Base-by-base conservation (phyloP, 2,797 vertebrate genomes). In the Serranus cabrilla region DNA sequence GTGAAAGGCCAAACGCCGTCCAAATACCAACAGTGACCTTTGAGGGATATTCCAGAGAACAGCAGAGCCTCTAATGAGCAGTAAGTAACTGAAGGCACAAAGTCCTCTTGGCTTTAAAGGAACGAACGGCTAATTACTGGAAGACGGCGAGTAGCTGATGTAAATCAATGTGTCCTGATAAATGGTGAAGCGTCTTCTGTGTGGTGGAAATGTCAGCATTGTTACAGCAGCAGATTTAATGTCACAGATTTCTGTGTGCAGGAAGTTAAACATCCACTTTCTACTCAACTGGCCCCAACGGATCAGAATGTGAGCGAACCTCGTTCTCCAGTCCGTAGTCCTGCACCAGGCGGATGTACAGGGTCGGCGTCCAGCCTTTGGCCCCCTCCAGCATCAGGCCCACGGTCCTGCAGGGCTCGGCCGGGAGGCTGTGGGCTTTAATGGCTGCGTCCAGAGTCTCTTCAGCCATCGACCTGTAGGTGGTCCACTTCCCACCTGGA, bases 401-500 rank as follows among this genome's bases (percentile, higher is more conserved):
- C 21, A 96, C 92, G 0, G 97, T 99, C 58, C 70, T 95, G 69
- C 96, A 96, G 51, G 96, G 87, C 7, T 94, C 89, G 0, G 95
- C 91, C 1, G 78, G 14, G 6, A 95, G 90, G 23, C 56, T 3
- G 69, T 93, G 93, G 7, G 78, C 66, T 82, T 90, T 91, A 50
- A 98, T 1, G 4, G 97, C 96, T 0, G 93, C 93, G 3, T 99
- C 94, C 62, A 99, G 78, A 6, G 98, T 94, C 81, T 99, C 98
- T 78, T 98, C 95, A 0, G 97, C 97, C 98, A 99, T 99, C 14
- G 95, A 89, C 3, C 98, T 96, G 84, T 99, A 99, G 0, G 98
- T 99, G 0, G 98, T 99, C 98, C 98, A 99, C 91, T 99, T 99
- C 25, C 98, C 98, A 60, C 98, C 98, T 99, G 80, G 3, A 64